These are phyloP conservation scores for Luscinia megarhynchos DNA, from an alignment of 2,797 vertebrate species.

Conservation along the genomic window DNA sequence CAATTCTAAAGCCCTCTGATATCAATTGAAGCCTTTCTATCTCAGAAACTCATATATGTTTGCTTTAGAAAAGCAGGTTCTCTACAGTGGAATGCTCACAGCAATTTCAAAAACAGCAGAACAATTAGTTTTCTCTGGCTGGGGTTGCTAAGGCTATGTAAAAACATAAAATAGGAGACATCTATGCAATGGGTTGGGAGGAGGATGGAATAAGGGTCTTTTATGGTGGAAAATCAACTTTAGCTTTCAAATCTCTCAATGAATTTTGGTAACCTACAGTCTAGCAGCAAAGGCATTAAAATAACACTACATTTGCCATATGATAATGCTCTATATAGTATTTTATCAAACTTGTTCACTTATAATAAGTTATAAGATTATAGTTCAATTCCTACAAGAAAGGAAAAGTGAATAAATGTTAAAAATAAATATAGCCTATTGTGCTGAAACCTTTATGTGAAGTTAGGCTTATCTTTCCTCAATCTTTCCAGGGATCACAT, in stretches of 20 bases:
- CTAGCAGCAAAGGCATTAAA: neutral
- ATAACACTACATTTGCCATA: neutral
- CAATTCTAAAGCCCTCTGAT: conserved; percentile 61
- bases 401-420: neutral
- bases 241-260: neutral
- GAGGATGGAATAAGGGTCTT: neutral
- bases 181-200: neutral
- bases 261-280: neutral
- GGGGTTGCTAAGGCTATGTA: neutral
- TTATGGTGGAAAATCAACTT: neutral
- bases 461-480: neutral
- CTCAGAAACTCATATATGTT: conserved; percentile 44
- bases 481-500: neutral
- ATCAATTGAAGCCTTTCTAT: conserved; percentile 47
- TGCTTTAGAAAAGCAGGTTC: conserved; percentile 56
- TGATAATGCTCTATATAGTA: neutral
- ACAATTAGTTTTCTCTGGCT: conserved; percentile 39
- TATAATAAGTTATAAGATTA: neutral
- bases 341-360: neutral
- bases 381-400: neutral
- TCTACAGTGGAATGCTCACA: conserved; percentile 48
- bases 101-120: conserved; percentile 51
- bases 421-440: neutral
- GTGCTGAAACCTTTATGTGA: neutral
- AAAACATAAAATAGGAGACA: neutral